Percentiles rank a stretch among this genome's conserved stretches.
Conservation (phyloP, 2,797 vertebrate genomes). For the Rachycentron canadum region DNA sequence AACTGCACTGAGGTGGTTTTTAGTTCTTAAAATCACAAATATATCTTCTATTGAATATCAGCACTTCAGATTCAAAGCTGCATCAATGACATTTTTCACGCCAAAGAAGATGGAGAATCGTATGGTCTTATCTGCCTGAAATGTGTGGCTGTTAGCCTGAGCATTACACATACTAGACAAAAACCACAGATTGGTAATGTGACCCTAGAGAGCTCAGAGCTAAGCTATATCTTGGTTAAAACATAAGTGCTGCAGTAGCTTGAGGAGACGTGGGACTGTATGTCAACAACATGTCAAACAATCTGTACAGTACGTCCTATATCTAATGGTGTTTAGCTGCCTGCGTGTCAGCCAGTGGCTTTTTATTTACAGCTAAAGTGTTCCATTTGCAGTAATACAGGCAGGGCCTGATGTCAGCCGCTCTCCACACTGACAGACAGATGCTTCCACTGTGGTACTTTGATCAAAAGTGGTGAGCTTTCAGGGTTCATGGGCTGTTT, state of each 20-base stretch:
- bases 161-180: neutral
- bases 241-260: neutral
- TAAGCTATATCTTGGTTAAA: neutral
- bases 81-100: no score
- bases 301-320: neutral
- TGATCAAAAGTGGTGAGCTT: conserved; percentile 56
- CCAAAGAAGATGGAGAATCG: no score
- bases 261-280: neutral
- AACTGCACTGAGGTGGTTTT: no score
- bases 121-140: no score
- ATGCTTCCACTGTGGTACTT: conserved; percentile 33
- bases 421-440: conserved; percentile 23
- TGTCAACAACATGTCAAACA: conserved; percentile 25
- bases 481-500: conserved; percentile 53
- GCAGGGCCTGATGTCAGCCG: conserved; percentile 34
- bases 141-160: no score
- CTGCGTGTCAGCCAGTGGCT: conserved; percentile 20
- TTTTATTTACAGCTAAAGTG: conserved; percentile 41
- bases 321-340: conserved; percentile 1
- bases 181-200: neutral
- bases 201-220: neutral
- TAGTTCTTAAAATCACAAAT: no score
- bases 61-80: no score
- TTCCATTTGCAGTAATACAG: conserved; percentile 37
- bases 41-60: no score